Evolutionary conservation across 2,113 vertebrate genomes (phyloP).

Genomic region (Bambusicola thoracicus): DNA sequence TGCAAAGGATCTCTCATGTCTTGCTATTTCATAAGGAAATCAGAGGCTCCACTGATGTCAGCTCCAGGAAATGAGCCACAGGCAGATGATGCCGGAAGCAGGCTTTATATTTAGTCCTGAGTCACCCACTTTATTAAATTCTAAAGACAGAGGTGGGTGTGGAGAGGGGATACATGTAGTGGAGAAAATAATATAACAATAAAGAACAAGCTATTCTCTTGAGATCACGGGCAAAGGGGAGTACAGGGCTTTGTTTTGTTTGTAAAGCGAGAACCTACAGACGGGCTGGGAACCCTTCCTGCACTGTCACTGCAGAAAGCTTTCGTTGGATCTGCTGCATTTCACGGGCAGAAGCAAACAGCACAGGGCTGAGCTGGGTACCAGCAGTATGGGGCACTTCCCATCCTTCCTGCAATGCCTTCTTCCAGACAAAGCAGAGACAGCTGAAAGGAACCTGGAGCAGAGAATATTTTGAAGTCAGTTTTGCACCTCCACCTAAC

Average conservation of each 20-base stretch:
- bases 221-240: not conserved
- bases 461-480: not conserved
- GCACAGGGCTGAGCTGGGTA: not conserved
- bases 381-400: not conserved
- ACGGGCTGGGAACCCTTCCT: not conserved
- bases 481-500: not conserved
- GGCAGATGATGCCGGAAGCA: slow-evolving; percentile 53
- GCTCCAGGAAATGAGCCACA: slow-evolving; percentile 66
- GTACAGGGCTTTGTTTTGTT: not conserved
- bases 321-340: not conserved
- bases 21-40: slow-evolving; percentile 38
- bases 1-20: not conserved
- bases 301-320: not conserved
- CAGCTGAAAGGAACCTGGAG: not conserved
- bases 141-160: slow-evolving; percentile 29
- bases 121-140: slow-evolving; percentile 58
- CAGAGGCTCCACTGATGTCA: slow-evolving; percentile 52
- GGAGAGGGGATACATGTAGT: not conserved
- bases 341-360: not conserved
- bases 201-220: not conserved
- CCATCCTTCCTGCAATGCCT: not conserved
- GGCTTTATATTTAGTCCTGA: slow-evolving; percentile 66
- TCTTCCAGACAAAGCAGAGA: not conserved
- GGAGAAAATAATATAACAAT: not conserved
- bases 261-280: not conserved